Evolutionary conservation across 1,140 invertebrate genomes (phyloP).

Genomic region (Gerris buenoi): DNA sequence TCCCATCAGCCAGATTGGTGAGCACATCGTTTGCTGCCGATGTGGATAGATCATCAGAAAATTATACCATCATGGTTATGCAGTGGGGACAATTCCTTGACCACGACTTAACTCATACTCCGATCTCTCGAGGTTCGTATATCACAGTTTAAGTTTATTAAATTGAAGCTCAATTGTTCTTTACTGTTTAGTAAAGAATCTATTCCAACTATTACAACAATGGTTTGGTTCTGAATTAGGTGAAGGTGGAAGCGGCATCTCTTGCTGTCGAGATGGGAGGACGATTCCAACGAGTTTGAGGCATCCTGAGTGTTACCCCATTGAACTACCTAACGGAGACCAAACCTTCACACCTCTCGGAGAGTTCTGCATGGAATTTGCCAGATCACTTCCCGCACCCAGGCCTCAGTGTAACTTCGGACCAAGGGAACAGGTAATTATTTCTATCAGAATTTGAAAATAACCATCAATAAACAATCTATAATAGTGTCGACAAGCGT

Average conservation of each 20-base stretch:
- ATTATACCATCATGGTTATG: slow-evolving; percentile 34
- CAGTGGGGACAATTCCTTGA: slow-evolving; percentile 41
- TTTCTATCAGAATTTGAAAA: too few species aligned
- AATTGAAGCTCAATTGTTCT: too few species aligned
- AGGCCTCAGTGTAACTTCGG: slow-evolving; percentile 37
- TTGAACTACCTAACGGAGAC: slow-evolving; percentile 38
- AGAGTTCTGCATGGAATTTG: slow-evolving; percentile 36
- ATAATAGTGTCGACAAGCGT: too few species aligned
- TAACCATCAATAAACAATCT: too few species aligned
- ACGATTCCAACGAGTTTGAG: slow-evolving; percentile 30
- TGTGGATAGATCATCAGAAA: slow-evolving; percentile 26
- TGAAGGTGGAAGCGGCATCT: slow-evolving; percentile 25
- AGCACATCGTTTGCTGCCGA: slow-evolving; percentile 35
- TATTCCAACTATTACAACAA: too few species aligned
- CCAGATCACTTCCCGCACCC: slow-evolving; percentile 35
- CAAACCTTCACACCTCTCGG: slow-evolving; percentile 25
- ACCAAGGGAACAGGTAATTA: slow-evolving; percentile 35
- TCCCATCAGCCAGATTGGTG: slow-evolving; percentile 37
- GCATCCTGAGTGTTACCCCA: slow-evolving; percentile 45
- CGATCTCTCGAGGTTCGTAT: slow-evolving; percentile 30
- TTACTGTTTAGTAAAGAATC: too few species aligned
- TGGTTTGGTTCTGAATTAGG: too few species aligned
- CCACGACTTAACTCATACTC: slow-evolving; percentile 38
- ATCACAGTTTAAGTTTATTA: too few species aligned
- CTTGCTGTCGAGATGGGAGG: slow-evolving; percentile 27